Evolutionary conservation across 2,888 invertebrate genomes (phyloP).

Genomic region (Spodoptera picta): DNA sequence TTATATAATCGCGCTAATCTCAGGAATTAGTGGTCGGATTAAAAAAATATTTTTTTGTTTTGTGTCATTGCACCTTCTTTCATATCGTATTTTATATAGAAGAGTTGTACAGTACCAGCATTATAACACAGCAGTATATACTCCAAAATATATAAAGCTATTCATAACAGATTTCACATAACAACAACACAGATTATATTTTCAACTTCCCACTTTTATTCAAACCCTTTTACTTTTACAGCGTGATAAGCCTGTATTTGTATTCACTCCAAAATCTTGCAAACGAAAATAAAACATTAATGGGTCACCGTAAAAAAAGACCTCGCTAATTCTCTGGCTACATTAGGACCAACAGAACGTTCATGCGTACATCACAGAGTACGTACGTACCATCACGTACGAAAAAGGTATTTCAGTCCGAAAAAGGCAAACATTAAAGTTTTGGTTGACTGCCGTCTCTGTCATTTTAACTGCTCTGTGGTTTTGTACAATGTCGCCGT

Average conservation of each 20-base stretch:
- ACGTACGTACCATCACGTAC: constrained; percentile 41
- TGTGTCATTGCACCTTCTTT: too few relatives aligned
- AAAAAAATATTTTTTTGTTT: too few relatives aligned
- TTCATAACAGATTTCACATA: too few relatives aligned
- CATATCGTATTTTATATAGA: too few relatives aligned
- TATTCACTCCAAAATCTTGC: constrained; percentile 48
- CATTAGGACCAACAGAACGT: constrained; percentile 31
- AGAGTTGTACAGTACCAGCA: too few relatives aligned
- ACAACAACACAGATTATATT: constrained; percentile 12
- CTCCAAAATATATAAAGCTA: too few relatives aligned
- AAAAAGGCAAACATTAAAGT: constrained; percentile 59
- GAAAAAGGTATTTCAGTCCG: constrained; percentile 45
- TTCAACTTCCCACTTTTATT: constrained; percentile 22
- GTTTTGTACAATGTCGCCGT: constrained; percentile 56
- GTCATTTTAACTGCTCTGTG: constrained; percentile 63
- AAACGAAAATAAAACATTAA: constrained; percentile 54
- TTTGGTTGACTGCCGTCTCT: constrained; percentile 58
- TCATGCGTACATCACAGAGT: constrained; percentile 33
- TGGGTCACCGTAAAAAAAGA: constrained; percentile 40
- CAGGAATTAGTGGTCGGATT: too few relatives aligned
- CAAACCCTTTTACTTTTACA: constrained; percentile 41
- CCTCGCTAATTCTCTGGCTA: constrained; percentile 42
- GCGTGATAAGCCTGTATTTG: constrained; percentile 45
- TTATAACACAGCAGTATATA: too few relatives aligned
- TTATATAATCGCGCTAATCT: too few relatives aligned